Evolutionary conservation across 2,113 vertebrate genomes (phyloP).

Genomic region (Ammodytes dubius): DNA sequence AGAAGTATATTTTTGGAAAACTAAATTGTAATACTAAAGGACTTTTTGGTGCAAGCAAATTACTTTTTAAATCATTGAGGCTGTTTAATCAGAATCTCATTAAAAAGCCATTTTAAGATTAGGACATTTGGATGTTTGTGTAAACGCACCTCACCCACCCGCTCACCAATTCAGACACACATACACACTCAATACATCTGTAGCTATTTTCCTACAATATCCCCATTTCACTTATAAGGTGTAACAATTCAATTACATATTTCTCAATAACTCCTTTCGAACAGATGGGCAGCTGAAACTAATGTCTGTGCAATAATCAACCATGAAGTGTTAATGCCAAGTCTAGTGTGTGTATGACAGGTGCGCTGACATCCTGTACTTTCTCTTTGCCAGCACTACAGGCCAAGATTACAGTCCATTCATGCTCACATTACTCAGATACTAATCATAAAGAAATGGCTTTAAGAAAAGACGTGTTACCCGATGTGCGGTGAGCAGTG

Average conservation of each 20-base stretch:
- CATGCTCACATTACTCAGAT: neutral
- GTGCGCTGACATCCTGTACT: neutral
- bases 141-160: neutral
- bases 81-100: neutral
- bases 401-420: conserved; percentile 12
- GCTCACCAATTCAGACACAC: neutral
- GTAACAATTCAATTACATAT: neutral
- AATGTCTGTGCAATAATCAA: conserved; percentile 10
- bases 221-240: neutral
- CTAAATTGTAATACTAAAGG: neutral
- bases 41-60: conserved; percentile 3
- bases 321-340: neutral
- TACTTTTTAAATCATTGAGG: neutral
- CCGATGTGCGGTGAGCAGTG: conserved; percentile 69
- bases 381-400: conserved; percentile 6
- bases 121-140: neutral
- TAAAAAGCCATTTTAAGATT: neutral
- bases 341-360: neutral
- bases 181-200: neutral
- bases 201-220: neutral
- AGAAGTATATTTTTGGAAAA: conserved; percentile 13
- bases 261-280: neutral
- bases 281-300: conserved; percentile 9
- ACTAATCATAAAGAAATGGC: neutral
- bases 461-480: conserved; percentile 75